Conservation (phyloP, 2,888 invertebrate genomes). For the Dendrolimus houi region DNA sequence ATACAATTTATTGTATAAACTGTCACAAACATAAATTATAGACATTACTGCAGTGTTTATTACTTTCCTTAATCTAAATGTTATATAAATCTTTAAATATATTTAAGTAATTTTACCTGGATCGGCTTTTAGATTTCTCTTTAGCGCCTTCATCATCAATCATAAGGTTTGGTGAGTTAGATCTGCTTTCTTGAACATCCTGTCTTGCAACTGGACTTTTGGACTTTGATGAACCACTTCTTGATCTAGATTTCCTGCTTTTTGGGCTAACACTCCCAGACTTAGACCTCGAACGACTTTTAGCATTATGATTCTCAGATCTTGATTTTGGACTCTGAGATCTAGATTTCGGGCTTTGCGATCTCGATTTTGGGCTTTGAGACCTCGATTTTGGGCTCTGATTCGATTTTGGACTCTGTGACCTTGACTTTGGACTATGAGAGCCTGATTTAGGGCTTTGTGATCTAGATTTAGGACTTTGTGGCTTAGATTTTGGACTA, state of each 20-base stretch:
- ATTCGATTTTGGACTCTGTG: slow-evolving; percentile 45
- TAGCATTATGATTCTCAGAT: slow-evolving; percentile 38
- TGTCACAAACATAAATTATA: too few species aligned
- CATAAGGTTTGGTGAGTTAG: slow-evolving; percentile 72
- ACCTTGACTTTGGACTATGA: slow-evolving; percentile 43
- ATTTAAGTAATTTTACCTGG: slow-evolving; percentile 33
- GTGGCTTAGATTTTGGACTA: slow-evolving; percentile 38
- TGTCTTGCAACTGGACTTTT: slow-evolving; percentile 47
- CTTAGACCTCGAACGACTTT: slow-evolving; percentile 50
- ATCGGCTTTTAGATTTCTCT: slow-evolving; percentile 54
- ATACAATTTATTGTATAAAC: too few species aligned
- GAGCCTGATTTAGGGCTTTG: slow-evolving; percentile 36
- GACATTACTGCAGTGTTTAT: too few species aligned
- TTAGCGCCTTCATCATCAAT: slow-evolving; percentile 64
- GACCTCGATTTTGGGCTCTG: slow-evolving; percentile 41
- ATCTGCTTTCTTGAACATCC: slow-evolving; percentile 59
- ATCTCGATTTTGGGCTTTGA: slow-evolving; percentile 37
- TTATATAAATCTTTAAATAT: neutral
- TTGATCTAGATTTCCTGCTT: slow-evolving; percentile 32
- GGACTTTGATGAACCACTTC: slow-evolving; percentile 45
- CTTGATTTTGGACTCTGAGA: slow-evolving; percentile 33
- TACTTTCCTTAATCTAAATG: neutral
- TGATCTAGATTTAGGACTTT: slow-evolving; percentile 33
- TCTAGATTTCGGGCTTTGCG: slow-evolving; percentile 41
- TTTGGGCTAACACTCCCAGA: slow-evolving; percentile 59